Percentiles rank a stretch among this genome's conserved stretches.
Conservation (phyloP, 1,140 invertebrate genomes). For the Vanessa tameamea region DNA sequence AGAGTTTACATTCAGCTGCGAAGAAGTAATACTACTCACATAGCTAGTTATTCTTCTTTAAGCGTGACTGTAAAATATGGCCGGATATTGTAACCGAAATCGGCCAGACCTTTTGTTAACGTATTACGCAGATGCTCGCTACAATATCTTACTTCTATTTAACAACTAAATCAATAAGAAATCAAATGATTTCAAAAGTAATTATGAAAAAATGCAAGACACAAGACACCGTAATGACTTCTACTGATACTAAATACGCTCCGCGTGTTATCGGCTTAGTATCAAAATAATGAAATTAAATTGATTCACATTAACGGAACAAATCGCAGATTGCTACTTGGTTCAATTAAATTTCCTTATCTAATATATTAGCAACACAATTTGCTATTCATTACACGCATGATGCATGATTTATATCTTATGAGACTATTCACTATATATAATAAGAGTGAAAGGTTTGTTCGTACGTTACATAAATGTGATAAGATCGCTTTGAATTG, state of each 20-base stretch:
- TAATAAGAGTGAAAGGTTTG: slow-evolving; percentile 33
- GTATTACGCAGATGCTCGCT: too few relatives aligned
- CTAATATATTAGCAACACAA: slow-evolving; percentile 39
- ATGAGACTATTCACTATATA: slow-evolving; percentile 21
- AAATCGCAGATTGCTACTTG: slow-evolving; percentile 31
- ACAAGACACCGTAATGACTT: neutral
- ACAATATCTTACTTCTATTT: too few relatives aligned
- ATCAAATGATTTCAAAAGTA: neutral
- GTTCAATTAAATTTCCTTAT: slow-evolving; percentile 41
- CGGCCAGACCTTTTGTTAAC: too few relatives aligned
- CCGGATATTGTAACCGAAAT: too few relatives aligned
- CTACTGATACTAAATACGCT: neutral
- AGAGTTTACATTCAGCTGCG: too few relatives aligned
- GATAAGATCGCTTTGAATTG: neutral
- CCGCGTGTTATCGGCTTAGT: slow-evolving; percentile 7
- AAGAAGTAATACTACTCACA: too few relatives aligned
- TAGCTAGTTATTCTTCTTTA: too few relatives aligned
- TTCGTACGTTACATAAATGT: slow-evolving; percentile 19
- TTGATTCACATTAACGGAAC: slow-evolving; percentile 40
- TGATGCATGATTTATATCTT: slow-evolving; percentile 38
- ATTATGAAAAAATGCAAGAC: neutral
- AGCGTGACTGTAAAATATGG: too few relatives aligned
- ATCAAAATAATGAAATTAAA: slow-evolving; percentile 32
- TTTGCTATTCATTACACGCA: slow-evolving; percentile 40
- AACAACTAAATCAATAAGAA: neutral